Evolutionary conservation across 2,888 invertebrate species (phyloP), one percentile per base, ranked within the genome.

Genomic region (Lamellibrachia columna): DNA sequence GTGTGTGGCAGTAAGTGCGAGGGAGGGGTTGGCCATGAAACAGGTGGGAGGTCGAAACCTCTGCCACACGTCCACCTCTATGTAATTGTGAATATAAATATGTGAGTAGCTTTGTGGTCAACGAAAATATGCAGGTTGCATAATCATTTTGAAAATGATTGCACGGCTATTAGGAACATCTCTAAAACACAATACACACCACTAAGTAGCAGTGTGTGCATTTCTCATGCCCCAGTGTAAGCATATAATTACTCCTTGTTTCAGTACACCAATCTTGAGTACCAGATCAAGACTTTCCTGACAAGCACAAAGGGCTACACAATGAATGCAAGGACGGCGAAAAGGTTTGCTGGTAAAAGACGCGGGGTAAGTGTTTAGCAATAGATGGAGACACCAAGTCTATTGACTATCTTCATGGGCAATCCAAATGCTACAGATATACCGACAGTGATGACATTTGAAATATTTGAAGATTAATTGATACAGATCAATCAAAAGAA

Each of bases 281-380:
- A 92, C 52, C 15, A 90, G 9, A 91, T 92, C 11, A 91, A 92
- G 55, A 15, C 40, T n/a, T 60, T 53, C n/a, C 60, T 40, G 28
- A 60, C 60, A 60, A 96, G 96, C 93, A 94, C 93, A 9, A 96
- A 95, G 94, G 96, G 96, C 9, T 96, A 96, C 93, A 95, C 96
- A 9, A 93, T 96, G 28, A 96, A 96, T n/a, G 96, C 96, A 9
- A 94, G 96, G 92, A 96, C 96, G 75, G 96, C 95, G n/a, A 94
- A 95, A 52, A 94, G 96, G 91, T 95, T 96, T 92, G 93, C 93
- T 28, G 75, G 75, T 22, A 22, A 75, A 75, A 75, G n/a, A 22
- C 75, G 75, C 7, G 75, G 75, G 75, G 96, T 95, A 94, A 94
- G 95, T 94, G 52, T 9, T 40, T 75, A 75, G 1, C 6, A n/a